Evolutionary conservation across 2,797 vertebrate species (phyloP).

Genomic region (Chanos chanos): DNA sequence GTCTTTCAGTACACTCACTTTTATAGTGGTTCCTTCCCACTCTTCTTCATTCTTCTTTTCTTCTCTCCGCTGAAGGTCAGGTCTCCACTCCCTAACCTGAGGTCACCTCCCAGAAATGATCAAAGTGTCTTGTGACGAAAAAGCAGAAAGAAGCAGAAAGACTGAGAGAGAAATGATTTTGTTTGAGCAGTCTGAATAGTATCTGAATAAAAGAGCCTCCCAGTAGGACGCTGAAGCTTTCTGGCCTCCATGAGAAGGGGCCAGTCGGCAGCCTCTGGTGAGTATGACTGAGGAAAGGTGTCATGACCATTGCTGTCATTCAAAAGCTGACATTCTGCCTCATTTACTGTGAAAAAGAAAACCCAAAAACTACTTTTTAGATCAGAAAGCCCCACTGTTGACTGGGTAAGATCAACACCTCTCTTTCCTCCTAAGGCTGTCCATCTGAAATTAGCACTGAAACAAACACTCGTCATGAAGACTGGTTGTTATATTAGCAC

Average conservation of each 20-base stretch:
- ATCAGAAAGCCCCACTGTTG: slow-evolving; percentile 63
- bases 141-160: neutral
- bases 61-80: no score
- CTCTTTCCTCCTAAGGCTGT: slow-evolving; percentile 17
- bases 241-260: no score
- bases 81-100: no score
- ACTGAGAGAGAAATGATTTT: slow-evolving; percentile 43
- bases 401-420: slow-evolving; percentile 51
- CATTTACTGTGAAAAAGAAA: slow-evolving; percentile 6
- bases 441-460: slow-evolving; percentile 53
- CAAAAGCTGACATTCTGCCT: slow-evolving; percentile 18
- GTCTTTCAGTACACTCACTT: no score
- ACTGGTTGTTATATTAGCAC: slow-evolving; percentile 70
- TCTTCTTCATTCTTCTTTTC: neutral
- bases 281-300: no score
- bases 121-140: no score
- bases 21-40: neutral
- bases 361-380: slow-evolving; percentile 46
- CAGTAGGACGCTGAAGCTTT: slow-evolving; percentile 40
- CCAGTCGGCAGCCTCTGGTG: no score
- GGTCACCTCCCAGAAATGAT: no score
- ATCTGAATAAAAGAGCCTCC: slow-evolving; percentile 33
- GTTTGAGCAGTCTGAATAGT: slow-evolving; percentile 42
- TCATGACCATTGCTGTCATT: slow-evolving; percentile 20
- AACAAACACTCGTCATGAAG: slow-evolving; percentile 55